Evolutionary conservation across 2,888 invertebrate genomes (phyloP).

Genomic region (Acronicta psi): DNA sequence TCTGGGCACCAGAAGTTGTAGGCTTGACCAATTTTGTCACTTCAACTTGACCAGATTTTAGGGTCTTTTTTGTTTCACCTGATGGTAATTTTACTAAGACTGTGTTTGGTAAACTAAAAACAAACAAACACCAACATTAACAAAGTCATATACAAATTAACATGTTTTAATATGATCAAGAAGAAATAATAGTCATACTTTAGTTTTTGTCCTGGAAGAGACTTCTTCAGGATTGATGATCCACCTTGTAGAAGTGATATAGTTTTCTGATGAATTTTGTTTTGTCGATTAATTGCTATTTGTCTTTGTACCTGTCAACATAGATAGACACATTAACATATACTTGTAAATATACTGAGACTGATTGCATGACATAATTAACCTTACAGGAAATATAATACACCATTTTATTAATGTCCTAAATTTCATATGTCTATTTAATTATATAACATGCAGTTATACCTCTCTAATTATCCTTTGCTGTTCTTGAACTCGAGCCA

Average conservation of each 20-base stretch:
- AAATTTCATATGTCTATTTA: too few relatives aligned
- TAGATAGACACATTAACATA: background rate
- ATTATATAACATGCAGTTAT: conserved; percentile 14
- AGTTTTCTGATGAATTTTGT: conserved; percentile 92
- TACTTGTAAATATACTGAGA: background rate
- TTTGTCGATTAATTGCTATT: conserved; percentile 92
- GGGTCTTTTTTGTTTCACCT: conserved; percentile 79
- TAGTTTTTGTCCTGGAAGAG: conserved; percentile 78
- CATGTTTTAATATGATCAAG: background rate
- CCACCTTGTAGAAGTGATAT: conserved; percentile 93
- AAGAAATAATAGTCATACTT: conserved; percentile 67
- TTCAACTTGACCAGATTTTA: conserved; percentile 82
- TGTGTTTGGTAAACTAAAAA: conserved; percentile 82
- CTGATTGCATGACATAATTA: background rate
- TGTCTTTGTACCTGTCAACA: conserved; percentile 91
- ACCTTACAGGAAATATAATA: background rate
- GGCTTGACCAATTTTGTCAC: conserved; percentile 79
- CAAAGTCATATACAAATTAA: conserved; percentile 5
- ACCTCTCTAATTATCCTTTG: conserved; percentile 94
- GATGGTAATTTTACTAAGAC: conserved; percentile 84
- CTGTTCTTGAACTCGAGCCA: conserved; percentile 95
- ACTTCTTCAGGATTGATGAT: conserved; percentile 86
- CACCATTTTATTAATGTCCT: too few relatives aligned
- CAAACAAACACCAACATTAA: background rate
- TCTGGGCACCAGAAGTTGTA: conserved; percentile 73